These are phyloP conservation scores for Cranoglanis bouderius DNA, from an alignment of 2,113 vertebrate species.

Conservation along the genomic window DNA sequence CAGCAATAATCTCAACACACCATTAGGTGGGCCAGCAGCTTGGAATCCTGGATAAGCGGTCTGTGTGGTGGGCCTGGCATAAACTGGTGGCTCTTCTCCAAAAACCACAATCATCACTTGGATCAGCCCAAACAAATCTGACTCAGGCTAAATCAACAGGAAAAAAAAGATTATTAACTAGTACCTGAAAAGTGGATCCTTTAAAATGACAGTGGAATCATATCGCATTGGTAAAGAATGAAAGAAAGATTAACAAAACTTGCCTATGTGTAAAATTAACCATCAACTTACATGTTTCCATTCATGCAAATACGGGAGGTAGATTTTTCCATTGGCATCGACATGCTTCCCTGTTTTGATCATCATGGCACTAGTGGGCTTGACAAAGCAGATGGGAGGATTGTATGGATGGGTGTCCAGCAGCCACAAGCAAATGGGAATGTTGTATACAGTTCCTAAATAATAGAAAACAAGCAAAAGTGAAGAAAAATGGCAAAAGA, in stretches of 20 bases:
- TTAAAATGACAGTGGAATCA: not conserved
- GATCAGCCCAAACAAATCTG: constrained; percentile 91
- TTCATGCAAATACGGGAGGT: constrained; percentile 96
- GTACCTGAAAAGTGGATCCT: not conserved
- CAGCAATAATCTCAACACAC: constrained; percentile 71
- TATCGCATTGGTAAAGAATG: not conserved
- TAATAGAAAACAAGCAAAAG: not conserved
- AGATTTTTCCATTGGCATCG: constrained; percentile 96
- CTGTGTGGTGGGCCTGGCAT: constrained; percentile 87
- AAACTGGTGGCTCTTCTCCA: constrained; percentile 95
- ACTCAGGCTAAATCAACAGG: constrained; percentile 81
- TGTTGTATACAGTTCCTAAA: constrained; percentile 93
- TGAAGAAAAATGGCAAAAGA: not conserved
- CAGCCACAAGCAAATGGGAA: constrained; percentile 95
- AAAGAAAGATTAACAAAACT: not conserved
- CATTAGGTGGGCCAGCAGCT: constrained; percentile 88
- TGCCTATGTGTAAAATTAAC: not conserved
- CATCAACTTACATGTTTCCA: constrained; percentile 90
- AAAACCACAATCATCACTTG: constrained; percentile 98
- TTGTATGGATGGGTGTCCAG: constrained; percentile 97
- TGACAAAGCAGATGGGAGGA: constrained; percentile 97
- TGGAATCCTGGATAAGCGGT: constrained; percentile 85
- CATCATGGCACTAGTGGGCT: constrained; percentile 97
- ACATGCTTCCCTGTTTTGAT: constrained; percentile 98
- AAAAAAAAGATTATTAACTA: not conserved